Evolutionary conservation across 2,797 vertebrate genomes (phyloP).

Genomic region (Rhinella marina): DNA sequence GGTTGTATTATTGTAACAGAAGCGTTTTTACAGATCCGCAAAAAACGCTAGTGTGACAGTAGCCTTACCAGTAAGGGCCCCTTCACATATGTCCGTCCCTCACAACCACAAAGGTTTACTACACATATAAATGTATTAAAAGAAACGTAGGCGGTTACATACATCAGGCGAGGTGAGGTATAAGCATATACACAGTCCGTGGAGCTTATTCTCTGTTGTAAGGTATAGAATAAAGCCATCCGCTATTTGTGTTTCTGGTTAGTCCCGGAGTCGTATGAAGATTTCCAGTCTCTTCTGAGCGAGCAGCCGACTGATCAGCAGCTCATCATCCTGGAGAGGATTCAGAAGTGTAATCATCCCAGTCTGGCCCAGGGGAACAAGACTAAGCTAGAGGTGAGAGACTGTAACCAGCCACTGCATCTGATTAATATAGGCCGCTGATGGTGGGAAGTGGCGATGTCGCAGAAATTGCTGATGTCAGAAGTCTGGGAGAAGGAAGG

Average conservation of each 20-base stretch:
- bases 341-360: slow-evolving; percentile 90
- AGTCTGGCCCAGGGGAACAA: slow-evolving; percentile 91
- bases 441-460: too few relatives aligned
- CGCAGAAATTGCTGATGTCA: too few relatives aligned
- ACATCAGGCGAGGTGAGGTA: background rate
- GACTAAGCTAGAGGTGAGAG: slow-evolving; percentile 84
- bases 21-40: too few relatives aligned
- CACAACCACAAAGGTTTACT: background rate
- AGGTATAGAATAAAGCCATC: background rate
- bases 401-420: too few relatives aligned
- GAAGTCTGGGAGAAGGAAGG: too few relatives aligned
- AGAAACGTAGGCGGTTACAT: too few relatives aligned
- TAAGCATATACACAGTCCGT: background rate
- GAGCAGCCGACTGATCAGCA: slow-evolving; percentile 83
- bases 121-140: background rate
- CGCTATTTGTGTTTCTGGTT: background rate
- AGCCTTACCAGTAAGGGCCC: too few relatives aligned
- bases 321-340: slow-evolving; percentile 85
- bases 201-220: background rate
- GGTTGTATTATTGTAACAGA: too few relatives aligned
- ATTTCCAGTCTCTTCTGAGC: slow-evolving; percentile 78
- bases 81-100: too few relatives aligned
- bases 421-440: too few relatives aligned
- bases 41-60: too few relatives aligned
- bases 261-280: slow-evolving; percentile 84